These are phyloP conservation scores for Drosophila virilis DNA, from an alignment of 1,140 invertebrate genomes.

Conservation along the genomic window DNA sequence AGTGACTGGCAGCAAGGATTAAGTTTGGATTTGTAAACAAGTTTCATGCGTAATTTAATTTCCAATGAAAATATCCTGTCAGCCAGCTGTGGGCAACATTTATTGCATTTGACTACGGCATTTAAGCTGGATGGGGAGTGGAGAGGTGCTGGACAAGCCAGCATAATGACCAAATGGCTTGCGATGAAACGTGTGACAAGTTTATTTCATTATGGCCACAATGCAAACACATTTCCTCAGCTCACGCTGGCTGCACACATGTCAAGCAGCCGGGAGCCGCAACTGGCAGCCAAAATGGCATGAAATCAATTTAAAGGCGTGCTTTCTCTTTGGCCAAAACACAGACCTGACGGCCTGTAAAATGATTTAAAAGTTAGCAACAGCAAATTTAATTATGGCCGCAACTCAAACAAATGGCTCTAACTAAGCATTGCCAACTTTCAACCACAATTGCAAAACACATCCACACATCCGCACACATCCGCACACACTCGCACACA, in stretches of 20 bases:
- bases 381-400: conserved; percentile 62
- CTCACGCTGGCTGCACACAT: conserved; percentile 5
- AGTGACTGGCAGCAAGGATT: conserved; percentile 53
- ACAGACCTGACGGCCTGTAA: conserved; percentile 45
- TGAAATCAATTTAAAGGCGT: conserved; percentile 56
- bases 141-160: not conserved
- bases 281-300: conserved; percentile 46
- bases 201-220: conserved; percentile 69
- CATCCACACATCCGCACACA: conserved; percentile 5
- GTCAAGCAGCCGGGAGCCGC: conserved; percentile 4
- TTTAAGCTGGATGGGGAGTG: conserved; percentile 4
- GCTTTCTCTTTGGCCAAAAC: conserved; percentile 1
- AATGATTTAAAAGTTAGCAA: conserved; percentile 56
- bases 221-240: conserved; percentile 46
- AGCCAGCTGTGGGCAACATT: conserved; percentile 44
- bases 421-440: conserved; percentile 64
- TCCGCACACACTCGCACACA: not conserved
- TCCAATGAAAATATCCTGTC: conserved; percentile 57
- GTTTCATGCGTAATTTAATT: conserved; percentile 79
- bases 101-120: conserved; percentile 46
- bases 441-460: conserved; percentile 9
- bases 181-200: conserved; percentile 59
- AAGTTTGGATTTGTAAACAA: conserved; percentile 77
- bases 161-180: conserved; percentile 45
- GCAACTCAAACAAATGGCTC: conserved; percentile 70